Base-by-base conservation (phyloP, 37 sponge, comb jelly and placozoan genomes). In the Lycopodina hypogea region DNA sequence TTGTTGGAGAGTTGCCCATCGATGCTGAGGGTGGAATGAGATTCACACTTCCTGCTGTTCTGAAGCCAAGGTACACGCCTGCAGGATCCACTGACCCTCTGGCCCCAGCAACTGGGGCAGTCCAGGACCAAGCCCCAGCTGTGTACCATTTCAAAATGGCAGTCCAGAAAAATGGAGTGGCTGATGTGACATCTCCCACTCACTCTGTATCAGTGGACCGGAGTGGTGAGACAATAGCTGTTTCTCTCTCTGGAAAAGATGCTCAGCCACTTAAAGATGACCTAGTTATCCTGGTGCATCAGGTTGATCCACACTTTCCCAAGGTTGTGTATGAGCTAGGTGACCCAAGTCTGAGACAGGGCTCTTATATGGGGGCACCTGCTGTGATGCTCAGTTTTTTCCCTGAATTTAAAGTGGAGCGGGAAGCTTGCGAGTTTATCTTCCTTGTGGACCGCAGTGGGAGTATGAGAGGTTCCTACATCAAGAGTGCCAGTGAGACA, bases 401-500 rank as follows among this genome's bases (percentile, higher is more conserved):
- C 53, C 91, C 91, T 22, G 24, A 86, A 63, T 90, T 86, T 36
- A 9, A 70, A 19, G 56, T 35, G 34, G 73, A 39, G 39, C 63
- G 65, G 24, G 85, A 62, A 30, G 62, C 78, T 1, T 81, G 93
- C 33, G 93, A 93, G 73, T 89, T 82, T 39, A 72, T 93, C 28
- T 93, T 93, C 34, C 72, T 93, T 28, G 80, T 93, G 21, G 93
- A 93, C 56, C 90, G 90, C 74, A 93, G 93, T 79, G 93, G 93
- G 22, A 89, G 90, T 45, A 93, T 93, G 94, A 34, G 68, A 21
- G 93, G 93, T 15, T 30, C 56, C 15, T 84, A 68, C 84, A 93
- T 89, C 77, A 63, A 61, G 34, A 72, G 87, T 55, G 90, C 90
- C 64, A 38, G 78, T 30, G 94, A 93, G 50, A 89, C 94, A 40